Base-by-base conservation (phyloP, 2,888 invertebrate genomes). In the Agrochola lychnidis region DNA sequence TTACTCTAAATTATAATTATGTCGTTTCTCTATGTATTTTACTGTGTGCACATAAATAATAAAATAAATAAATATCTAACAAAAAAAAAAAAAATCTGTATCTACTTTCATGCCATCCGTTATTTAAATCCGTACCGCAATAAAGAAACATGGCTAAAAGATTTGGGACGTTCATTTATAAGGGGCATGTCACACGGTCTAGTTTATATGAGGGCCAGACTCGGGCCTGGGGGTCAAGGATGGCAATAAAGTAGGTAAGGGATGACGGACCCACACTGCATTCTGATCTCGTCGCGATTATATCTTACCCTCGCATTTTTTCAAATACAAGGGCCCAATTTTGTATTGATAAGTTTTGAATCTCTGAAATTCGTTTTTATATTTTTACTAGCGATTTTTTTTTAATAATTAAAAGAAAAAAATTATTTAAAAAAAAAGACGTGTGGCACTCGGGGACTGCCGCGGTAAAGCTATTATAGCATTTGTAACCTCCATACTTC, bases 221-320 rank as follows among this genome's bases (percentile, higher is more conserved):
- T 25, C 14, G 48, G 56, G 85, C 6, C 19, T 25, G 10, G 42
- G 73, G 85, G 77, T 79, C 77, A 77, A 76, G 79, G 82, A 56
- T 63, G 36, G 72, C 56, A 56, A 82, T 86, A 86, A 85, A 84
- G 61, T 68, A 57, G 67, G 68, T 70, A 77, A 82, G 76, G 77
- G 57, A 86, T 70, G 79, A 45, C 74, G 62, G 62, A 67, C 76
- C 85, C 77, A 2, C 40, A 56, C 70, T 79, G 82, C 85, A 85
- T 82, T 78, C 63, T 74, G 82, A 87, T 82, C 67, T 73, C 62
- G 67, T 53, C 74, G 19, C 40, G 57, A 68, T 69, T 67, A 69
- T 69, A 64, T 51, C 25, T 63, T 66, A 48, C 19, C 53, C 63
- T 69, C 30, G 57, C 12, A 16, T 66, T 81, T 70, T 61, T 69